Conservation (phyloP, 2,113 vertebrate species). For the Spilogale gracilis region DNA sequence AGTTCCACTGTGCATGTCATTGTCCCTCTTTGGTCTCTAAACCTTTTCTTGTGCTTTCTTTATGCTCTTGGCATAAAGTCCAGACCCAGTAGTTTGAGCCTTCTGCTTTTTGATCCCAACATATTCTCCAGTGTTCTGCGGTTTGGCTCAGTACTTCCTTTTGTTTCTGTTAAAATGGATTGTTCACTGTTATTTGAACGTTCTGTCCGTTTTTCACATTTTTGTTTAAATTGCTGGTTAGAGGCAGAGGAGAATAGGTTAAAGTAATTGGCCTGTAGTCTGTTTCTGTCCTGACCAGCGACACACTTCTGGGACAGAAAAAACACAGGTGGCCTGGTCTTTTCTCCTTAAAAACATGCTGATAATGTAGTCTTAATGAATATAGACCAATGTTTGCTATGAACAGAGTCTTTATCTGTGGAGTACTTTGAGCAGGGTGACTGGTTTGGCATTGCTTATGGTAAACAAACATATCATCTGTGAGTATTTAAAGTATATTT, state of each 20-base stretch:
- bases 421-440: neutral
- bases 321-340: neutral
- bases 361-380: constrained; percentile 44
- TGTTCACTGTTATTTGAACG: neutral
- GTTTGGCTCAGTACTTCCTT: neutral
- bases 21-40: neutral
- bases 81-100: neutral
- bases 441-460: neutral
- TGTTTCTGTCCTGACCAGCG: neutral
- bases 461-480: neutral
- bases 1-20: neutral
- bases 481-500: neutral
- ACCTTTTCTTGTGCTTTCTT: neutral
- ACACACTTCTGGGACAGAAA: neutral
- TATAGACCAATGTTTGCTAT: constrained; percentile 27
- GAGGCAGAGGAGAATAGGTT: neutral
- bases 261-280: neutral
- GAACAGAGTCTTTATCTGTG: neutral
- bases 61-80: neutral
- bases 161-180: constrained; percentile 12
- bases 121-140: neutral
- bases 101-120: neutral
- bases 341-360: constrained; percentile 21
- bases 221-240: neutral
- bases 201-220: neutral